Evolutionary conservation across 2,888 invertebrate genomes (phyloP), one percentile per base, ranked within the genome.

Genomic region (Cryptocheilus praepositus): DNA sequence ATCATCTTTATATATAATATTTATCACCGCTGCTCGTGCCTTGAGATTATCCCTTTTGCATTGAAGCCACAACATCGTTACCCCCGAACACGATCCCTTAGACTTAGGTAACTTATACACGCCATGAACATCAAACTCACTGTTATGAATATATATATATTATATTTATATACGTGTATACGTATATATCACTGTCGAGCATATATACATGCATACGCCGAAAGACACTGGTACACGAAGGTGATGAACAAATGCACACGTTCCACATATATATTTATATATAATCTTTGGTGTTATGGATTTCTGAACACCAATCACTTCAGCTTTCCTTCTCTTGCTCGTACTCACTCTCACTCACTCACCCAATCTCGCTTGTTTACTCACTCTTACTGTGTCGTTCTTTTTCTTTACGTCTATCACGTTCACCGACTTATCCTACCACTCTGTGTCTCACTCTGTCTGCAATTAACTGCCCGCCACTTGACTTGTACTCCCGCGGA

Each of bases 271-370:
- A 36, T 36, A 36, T 36, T 36, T 59, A 36, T 19, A 70, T 67
- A 54, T 58, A 51, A 74, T 51, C 67, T 73, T 78, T 81, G 85
- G 83, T 89, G 89, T 89, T 89, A 89, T 89, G 89, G 88, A 89
- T 89, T 89, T 88, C 83, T 89, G 89, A 79, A 75, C 74, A 74
- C 73, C 58, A 69, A 15, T 58, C 36, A 66, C 54, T 58, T 57
- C 28, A 16, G n/a, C 18, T 53, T 18, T 68, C 36, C 19, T 49
- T 25, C 52, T 15, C 25, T n/a, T 58, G 21, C 36, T 36, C 60
- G 49, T 18, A 18, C 36, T 44, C 36, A 28, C 53, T 58, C 15
- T 55, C 51, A 46, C 28, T 16, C n/a, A 44, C 36, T 52, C 51
- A 46, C 28, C 16, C 25, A 44, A 15, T 49, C 8, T 49, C 1